These are phyloP conservation scores for Pseudachorutes palmiensis DNA, from an alignment of 1,140 invertebrate genomes.

Conservation along the genomic window DNA sequence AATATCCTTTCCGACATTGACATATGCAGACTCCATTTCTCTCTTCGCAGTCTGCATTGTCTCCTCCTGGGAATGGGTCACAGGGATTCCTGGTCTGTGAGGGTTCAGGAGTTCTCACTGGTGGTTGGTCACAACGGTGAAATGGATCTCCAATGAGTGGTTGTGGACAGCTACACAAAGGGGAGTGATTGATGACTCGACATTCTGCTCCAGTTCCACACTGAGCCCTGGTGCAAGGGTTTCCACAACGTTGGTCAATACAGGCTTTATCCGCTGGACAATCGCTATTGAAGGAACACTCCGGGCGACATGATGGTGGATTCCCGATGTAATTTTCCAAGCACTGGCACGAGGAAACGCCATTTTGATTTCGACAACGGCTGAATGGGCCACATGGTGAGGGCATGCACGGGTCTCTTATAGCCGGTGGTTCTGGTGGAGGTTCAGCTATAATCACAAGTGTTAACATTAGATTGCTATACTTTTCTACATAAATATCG, in stretches of 20 bases:
- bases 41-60: slow-evolving; percentile 5
- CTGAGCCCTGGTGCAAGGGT: slow-evolving; percentile 61
- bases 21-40: slow-evolving; percentile 43
- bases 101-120: neutral
- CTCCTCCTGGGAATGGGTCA: slow-evolving; percentile 44
- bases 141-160: slow-evolving; percentile 46
- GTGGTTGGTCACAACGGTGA: slow-evolving; percentile 59
- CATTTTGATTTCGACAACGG: slow-evolving; percentile 55
- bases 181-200: slow-evolving; percentile 64
- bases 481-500: too few species aligned
- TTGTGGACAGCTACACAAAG: slow-evolving; percentile 62
- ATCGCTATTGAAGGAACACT: slow-evolving; percentile 73
- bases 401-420: slow-evolving; percentile 52
- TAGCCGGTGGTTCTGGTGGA: slow-evolving; percentile 46
- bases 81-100: neutral
- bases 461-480: too few species aligned
- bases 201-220: slow-evolving; percentile 65
- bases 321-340: slow-evolving; percentile 63
- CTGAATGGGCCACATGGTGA: slow-evolving; percentile 64
- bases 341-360: slow-evolving; percentile 46
- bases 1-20: slow-evolving; percentile 41
- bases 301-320: slow-evolving; percentile 67
- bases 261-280: slow-evolving; percentile 69
- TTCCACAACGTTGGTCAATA: slow-evolving; percentile 56
- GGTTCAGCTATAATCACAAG: slow-evolving; percentile 39